Base-by-base conservation (phyloP, 1,140 invertebrate genomes). In the Trichonephila clavata region DNA sequence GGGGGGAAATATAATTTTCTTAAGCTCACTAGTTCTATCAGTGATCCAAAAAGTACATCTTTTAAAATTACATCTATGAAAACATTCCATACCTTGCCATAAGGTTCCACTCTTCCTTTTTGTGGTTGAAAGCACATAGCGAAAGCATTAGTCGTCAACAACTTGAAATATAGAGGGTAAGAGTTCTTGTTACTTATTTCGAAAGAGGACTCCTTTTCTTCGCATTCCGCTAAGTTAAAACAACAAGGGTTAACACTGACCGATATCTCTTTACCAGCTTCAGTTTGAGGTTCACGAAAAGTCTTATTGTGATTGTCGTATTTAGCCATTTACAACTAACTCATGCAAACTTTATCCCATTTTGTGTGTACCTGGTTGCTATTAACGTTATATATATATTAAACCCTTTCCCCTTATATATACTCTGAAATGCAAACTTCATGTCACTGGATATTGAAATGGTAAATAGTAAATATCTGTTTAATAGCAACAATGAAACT, bases 171-270 rank as follows among this genome's bases (percentile, higher is more conserved):
- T 3, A 92, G 8, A 2, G 59, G 27, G 20, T 50, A 92, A 5
- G 59, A n/a, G 24, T 92, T 92, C 20, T 65, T 92, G 61, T 92
- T 92, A 18, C 20, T 32, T 43, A 92, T 84, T 65, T 92, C 90
- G 16, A 92, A 84, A n/a, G 27, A 27, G 2, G 90, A 92, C n/a
- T 65, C 50, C 0, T 24, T 16, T 61, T 90, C 71, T 0, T 43
- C 68, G 21, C 71, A 39, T n/a, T 90, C 71, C 1, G 43, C 65
- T 18, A 90, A 57, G 32, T 90, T 27, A 16, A 90, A 80, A 39
- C 68, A 80, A 14, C 89, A 59, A 27, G 89, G 89, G 39, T 61
- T 90, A 10, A 90, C 71, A 20, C 65, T 80, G 18, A 90, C 71
- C 57, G 89, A 77, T 16, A 90, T 60, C 27, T 60, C 89, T 32